Evolutionary conservation across 1,140 invertebrate genomes (phyloP).

Genomic region (Zaprionus taronus): DNA sequence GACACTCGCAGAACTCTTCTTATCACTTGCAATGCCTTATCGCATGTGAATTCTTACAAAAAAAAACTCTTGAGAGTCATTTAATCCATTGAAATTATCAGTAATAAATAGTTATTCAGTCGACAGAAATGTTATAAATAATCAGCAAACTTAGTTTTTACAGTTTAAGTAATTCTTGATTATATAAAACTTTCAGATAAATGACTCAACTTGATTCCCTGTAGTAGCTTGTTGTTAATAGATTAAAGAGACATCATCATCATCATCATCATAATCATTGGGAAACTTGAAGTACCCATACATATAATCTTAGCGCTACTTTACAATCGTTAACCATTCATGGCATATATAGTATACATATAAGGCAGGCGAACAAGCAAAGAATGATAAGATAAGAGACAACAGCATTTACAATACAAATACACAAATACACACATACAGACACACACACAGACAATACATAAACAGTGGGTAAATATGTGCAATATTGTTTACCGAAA

Average conservation of each 20-base stretch:
- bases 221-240: slow-evolving; percentile 29
- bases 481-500: slow-evolving; percentile 21
- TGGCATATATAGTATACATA: slow-evolving; percentile 19
- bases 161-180: background rate
- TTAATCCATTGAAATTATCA: background rate
- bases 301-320: slow-evolving; percentile 37
- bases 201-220: slow-evolving; percentile 29
- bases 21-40: background rate
- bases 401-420: slow-evolving; percentile 5
- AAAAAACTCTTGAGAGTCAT: background rate
- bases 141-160: background rate
- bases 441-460: background rate
- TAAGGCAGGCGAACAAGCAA: slow-evolving; percentile 1
- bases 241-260: slow-evolving; percentile 51
- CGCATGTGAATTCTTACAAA: slow-evolving; percentile 1
- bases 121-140: background rate
- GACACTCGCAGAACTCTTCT: background rate
- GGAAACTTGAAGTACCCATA: slow-evolving; percentile 15
- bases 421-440: slow-evolving; percentile 4
- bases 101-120: background rate
- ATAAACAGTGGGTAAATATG: slow-evolving; percentile 10
- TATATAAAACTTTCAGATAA: background rate
- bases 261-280: slow-evolving; percentile 29
- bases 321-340: slow-evolving; percentile 50
- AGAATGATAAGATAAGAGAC: slow-evolving; percentile 38